Evolutionary conservation across 2,113 vertebrate species (phyloP), one percentile per base, ranked within the genome.

Genomic region (Sarotherodon lohbergeri): DNA sequence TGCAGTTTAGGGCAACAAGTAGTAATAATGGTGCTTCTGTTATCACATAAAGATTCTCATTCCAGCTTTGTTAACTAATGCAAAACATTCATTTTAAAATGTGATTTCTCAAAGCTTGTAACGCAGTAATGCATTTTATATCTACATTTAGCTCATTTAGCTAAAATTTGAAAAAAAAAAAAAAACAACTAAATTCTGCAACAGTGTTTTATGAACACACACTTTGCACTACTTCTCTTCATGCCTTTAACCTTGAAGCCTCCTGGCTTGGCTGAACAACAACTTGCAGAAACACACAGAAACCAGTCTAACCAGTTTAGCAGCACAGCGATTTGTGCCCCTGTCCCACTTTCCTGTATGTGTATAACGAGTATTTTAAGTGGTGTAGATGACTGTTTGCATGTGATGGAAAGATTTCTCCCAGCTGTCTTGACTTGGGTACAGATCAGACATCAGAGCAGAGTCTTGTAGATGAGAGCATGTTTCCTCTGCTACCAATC

Each of bases 401-500:
- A 43, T 7, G 39, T 36, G 29, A 80, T 57, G 78, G 57, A 78
- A 13, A 78, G 50, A 82, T 79, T 80, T 63, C 13, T 81, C 13
- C 22, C n/a, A 11, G 13, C 81, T 87, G 46, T 55, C 55, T 81
- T 71, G 63, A 57, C 43, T 39, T 9, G 39, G 19, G 27, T 80
- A 80, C 34, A 86, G 22, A 88, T 86, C 63, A 91, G 50, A 81
- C 27, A 87, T 89, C 61, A 68, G 63, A 78, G 80, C 43, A 34
- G 24, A 80, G 17, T 86, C 83, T 89, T 39, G 34, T n/a, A 41
- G 22, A 90, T 48, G 57, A 91, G 59, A 76, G 41, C n/a, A 4
- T 27, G 50, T 88, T 89, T 68, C 19, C 32, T 39, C 66, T 9
- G 7, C 50, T 61, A 63, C 85, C 55, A 91, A 84, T 94, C 90